Conservation (phyloP, 2,113 vertebrate genomes). For the Perca fluviatilis region DNA sequence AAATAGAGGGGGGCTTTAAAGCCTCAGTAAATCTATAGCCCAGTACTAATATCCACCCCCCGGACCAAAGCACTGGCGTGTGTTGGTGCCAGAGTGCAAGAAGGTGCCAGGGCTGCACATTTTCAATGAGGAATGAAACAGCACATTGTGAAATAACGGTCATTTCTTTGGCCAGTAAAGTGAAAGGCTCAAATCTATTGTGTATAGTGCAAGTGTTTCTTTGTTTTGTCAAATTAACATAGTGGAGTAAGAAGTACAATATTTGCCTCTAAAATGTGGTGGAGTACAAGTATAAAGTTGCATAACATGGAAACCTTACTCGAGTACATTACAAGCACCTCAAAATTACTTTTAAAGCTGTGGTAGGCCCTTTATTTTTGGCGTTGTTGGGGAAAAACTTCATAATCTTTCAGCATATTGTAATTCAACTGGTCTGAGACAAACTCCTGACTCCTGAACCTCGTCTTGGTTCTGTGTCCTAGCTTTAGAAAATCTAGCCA, state of each 20-base stretch:
- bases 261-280: background rate
- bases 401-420: no score
- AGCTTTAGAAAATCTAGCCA: no score
- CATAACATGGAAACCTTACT: background rate
- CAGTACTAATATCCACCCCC: background rate
- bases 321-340: background rate
- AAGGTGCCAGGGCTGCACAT: background rate
- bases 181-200: background rate
- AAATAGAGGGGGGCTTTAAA: background rate
- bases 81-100: background rate
- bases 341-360: background rate
- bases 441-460: no score
- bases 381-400: no score
- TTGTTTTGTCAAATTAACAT: background rate
- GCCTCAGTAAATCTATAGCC: background rate
- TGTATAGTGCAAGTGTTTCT: background rate
- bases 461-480: no score
- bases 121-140: constrained; percentile 3
- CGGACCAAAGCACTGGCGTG: background rate
- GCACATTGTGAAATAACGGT: background rate
- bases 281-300: background rate
- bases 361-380: no score
- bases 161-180: constrained; percentile 10
- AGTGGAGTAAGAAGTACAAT: no score
- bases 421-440: no score